Evolutionary conservation across 1,140 invertebrate genomes (phyloP), one percentile per base, ranked within the genome.

Genomic region (Holcopasites calliopsidis): DNA sequence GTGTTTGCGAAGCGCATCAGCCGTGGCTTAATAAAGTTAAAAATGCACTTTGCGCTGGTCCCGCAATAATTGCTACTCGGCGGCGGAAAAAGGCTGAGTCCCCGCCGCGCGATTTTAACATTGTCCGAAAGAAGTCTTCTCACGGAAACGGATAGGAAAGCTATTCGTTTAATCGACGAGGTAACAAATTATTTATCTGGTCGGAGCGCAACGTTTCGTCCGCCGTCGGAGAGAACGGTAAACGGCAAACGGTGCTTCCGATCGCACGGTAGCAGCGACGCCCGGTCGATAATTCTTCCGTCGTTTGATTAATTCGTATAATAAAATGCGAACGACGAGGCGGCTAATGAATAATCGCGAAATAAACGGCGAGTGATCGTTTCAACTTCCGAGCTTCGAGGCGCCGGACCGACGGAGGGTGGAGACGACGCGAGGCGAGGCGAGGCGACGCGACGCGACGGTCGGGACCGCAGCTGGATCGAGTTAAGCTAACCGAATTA

Each of bases 401-500:
- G 54, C 66, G 44, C 44, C 54, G 31, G 42, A 18, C 42, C 11
- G 8, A 44, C 42, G 42, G n/a, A n/a, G n/a, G n/a, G n/a, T n/a
- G n/a, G n/a, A n/a, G n/a, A n/a, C n/a, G n/a, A n/a, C n/a, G n/a
- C n/a, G n/a, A n/a, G n/a, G n/a, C n/a, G n/a, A n/a, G n/a, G n/a
- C n/a, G n/a, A n/a, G n/a, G n/a, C n/a, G n/a, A n/a, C n/a, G n/a
- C n/a, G n/a, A 16, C 6, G 8, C 57, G 57, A 60, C 21, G 60
- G 18, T 42, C 16, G 44, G 62, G 47, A 35, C 26, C 42, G 52
- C 57, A 44, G 40, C 31, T 16, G 54, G 49, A 74, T 74, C 50
- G 42, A 33, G 54, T 71, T 57, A 64, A 74, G 61, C 61, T 55
- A 74, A 74, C 26, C 49, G 40, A 66, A 74, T 74, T 74, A 74